phyloP scores from a whole-genome alignment of 2,113 vertebrate species.

The Genyomyrus donnyi region DNA sequence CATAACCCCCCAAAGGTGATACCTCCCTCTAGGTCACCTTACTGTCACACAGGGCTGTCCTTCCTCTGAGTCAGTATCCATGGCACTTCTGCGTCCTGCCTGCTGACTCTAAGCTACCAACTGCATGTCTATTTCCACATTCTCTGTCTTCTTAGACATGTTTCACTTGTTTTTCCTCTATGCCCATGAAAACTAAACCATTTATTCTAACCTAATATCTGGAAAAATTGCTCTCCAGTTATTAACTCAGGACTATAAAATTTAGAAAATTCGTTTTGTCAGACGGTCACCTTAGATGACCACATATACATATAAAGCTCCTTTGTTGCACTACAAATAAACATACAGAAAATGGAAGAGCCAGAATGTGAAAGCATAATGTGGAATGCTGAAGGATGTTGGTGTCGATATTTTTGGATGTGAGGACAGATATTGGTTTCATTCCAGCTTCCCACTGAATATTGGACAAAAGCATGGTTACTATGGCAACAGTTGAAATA shows the following conservation, averaged over 20 bases:
- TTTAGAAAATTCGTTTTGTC: not conserved
- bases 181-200: not conserved
- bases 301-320: not conserved
- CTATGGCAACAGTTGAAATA: conserved; percentile 10
- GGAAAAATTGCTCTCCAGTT: not conserved
- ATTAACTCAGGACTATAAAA: not conserved
- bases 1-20: not conserved
- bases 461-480: not conserved
- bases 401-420: not conserved
- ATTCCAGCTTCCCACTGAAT: not conserved
- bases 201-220: not conserved
- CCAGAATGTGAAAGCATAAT: not conserved
- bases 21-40: not conserved
- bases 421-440: conserved; percentile 1
- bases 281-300: not conserved
- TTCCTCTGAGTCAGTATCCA: not conserved
- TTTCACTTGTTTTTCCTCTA: not conserved
- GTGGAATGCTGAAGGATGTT: not conserved
- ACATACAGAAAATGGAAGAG: not conserved
- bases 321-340: not conserved
- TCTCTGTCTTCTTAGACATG: not conserved
- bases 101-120: not conserved
- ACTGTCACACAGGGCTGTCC: not conserved
- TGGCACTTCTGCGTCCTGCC: not conserved
- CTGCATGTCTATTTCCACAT: not conserved